phyloP scores from a whole-genome alignment of 2,888 invertebrate species.

The Alsophila aescularia region DNA sequence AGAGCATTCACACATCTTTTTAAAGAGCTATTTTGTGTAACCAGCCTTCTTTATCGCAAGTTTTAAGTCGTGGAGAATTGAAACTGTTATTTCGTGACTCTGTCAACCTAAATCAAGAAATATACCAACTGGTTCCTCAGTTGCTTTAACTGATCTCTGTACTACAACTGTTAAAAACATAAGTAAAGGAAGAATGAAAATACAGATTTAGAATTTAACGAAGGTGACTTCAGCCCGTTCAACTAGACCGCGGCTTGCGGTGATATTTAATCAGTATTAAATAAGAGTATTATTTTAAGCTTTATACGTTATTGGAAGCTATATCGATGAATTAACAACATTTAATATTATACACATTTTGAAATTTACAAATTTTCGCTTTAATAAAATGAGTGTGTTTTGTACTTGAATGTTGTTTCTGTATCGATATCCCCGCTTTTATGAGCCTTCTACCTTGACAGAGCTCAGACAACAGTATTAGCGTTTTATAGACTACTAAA shows the following conservation, averaged over 20 bases:
- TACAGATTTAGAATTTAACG: not conserved
- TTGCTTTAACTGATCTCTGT: too few relatives aligned
- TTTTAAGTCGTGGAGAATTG: too few relatives aligned
- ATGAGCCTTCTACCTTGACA: slow-evolving; percentile 26
- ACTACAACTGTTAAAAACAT: too few relatives aligned
- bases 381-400: slow-evolving; percentile 23
- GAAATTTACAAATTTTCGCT: slow-evolving; percentile 8
- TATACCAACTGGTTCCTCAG: too few relatives aligned
- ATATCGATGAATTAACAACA: slow-evolving; percentile 26
- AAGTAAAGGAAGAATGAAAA: not conserved
- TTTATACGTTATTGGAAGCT: slow-evolving; percentile 21
- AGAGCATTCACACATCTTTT: too few relatives aligned
- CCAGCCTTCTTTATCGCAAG: not conserved
- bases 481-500: slow-evolving; percentile 24
- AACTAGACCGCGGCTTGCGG: slow-evolving; percentile 11
- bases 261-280: slow-evolving; percentile 32
- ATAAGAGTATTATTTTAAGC: slow-evolving; percentile 27
- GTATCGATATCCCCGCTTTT: slow-evolving; percentile 26
- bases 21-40: not conserved
- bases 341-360: not conserved
- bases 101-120: too few relatives aligned
- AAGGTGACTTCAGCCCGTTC: not conserved
- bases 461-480: slow-evolving; percentile 24
- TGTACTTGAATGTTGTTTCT: slow-evolving; percentile 20
- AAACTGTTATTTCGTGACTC: too few relatives aligned